These are phyloP conservation scores for Diceros bicornis DNA, from an alignment of 2,797 vertebrate species.

Conservation along the genomic window DNA sequence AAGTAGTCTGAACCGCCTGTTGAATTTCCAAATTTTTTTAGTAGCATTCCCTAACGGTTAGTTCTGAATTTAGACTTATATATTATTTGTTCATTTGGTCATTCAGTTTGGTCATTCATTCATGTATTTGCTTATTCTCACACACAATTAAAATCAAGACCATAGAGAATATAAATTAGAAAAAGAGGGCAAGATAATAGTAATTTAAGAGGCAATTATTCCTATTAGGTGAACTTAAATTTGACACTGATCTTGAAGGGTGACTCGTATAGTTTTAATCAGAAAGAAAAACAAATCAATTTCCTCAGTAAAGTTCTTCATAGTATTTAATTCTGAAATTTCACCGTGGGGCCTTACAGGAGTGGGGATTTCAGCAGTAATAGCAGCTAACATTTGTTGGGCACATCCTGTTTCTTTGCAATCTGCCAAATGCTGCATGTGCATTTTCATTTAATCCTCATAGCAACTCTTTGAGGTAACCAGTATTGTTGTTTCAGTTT, in stretches of 20 bases:
- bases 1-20: not conserved
- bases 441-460: conserved; percentile 51
- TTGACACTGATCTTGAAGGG: conserved; percentile 33
- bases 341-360: not conserved
- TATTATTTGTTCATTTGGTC: conserved; percentile 38
- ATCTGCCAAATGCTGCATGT: not conserved
- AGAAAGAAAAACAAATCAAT: conserved; percentile 23
- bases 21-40: conserved; percentile 24
- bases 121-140: not conserved
- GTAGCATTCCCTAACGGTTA: not conserved
- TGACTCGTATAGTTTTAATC: not conserved
- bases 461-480: not conserved
- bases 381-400: not conserved
- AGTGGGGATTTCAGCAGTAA: not conserved
- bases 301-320: not conserved
- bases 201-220: conserved; percentile 27
- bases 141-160: conserved; percentile 15
- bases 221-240: not conserved
- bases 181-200: not conserved
- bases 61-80: not conserved
- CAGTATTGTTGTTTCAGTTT: conserved; percentile 16
- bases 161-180: not conserved
- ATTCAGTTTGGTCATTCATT: not conserved
- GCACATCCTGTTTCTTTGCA: not conserved
- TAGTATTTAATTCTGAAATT: not conserved